A percentile compares a stretch with the other conserved stretches of the same genome.
phyloP scores from a whole-genome alignment of 2,888 invertebrate genomes.

The Cactoblastis cactorum region DNA sequence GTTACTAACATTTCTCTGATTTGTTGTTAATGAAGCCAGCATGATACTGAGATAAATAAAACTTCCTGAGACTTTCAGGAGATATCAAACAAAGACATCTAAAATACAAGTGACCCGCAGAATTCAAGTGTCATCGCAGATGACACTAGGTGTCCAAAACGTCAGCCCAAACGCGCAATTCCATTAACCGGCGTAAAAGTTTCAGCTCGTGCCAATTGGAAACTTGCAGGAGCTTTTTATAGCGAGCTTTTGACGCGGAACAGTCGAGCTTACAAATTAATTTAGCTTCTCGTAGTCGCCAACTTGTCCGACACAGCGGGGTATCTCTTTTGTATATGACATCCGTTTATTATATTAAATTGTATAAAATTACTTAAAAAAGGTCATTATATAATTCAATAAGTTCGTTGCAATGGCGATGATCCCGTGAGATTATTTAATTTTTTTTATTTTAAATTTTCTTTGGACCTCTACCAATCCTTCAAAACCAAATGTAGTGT shows the following conservation, averaged over 20 bases:
- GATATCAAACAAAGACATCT: neutral
- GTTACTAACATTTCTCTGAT: too few relatives aligned
- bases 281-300: constrained; percentile 1
- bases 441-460: too few relatives aligned
- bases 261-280: constrained; percentile 10
- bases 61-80: too few relatives aligned
- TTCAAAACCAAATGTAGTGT: too few relatives aligned
- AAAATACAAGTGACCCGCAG: neutral
- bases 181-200: neutral
- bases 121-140: neutral
- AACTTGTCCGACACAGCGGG: neutral
- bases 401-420: too few relatives aligned
- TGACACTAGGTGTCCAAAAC: neutral
- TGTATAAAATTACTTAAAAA: neutral
- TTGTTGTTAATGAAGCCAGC: too few relatives aligned
- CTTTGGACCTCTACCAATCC: too few relatives aligned
- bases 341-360: neutral
- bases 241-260: constrained; percentile 5
- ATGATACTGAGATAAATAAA: too few relatives aligned
- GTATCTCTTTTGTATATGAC: neutral
- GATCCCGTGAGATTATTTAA: too few relatives aligned
- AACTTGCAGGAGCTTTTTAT: constrained; percentile 2
- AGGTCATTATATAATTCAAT: too few relatives aligned
- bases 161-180: neutral
- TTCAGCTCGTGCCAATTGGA: neutral